Evolutionary conservation across 2,888 invertebrate genomes (phyloP).

Genomic region (Epirrhoe alternata): DNA sequence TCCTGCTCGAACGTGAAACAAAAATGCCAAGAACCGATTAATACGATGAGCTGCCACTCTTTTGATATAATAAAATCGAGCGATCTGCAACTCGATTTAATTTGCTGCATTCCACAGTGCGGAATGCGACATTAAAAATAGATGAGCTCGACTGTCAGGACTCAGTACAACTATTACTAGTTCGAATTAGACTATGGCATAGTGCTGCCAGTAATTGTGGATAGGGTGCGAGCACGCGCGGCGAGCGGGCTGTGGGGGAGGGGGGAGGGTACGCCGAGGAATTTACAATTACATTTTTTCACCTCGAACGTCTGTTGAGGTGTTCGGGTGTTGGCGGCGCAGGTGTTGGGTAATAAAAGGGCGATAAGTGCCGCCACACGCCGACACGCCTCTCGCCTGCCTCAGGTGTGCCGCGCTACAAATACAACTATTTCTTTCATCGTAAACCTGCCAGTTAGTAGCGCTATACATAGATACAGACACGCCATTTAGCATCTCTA

Average conservation of each 20-base stretch:
- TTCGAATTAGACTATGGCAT: slow-evolving; percentile 10
- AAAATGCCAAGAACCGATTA: background rate
- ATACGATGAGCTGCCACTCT: background rate
- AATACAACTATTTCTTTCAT: background rate
- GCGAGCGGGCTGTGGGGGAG: background rate
- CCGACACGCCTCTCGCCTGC: background rate
- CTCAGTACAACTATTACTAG: background rate
- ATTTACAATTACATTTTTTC: slow-evolving; percentile 43
- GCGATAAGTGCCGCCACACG: slow-evolving; percentile 16
- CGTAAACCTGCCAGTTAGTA: background rate
- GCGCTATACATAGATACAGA: background rate
- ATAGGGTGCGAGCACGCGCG: slow-evolving; percentile 27
- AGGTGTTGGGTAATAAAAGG: slow-evolving; percentile 25
- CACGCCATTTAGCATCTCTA: too few relatives aligned
- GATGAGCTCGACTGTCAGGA: background rate
- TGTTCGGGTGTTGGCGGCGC: slow-evolving; percentile 22
- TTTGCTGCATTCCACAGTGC: background rate
- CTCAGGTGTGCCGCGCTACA: background rate
- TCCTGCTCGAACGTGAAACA: background rate
- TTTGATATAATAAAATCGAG: background rate
- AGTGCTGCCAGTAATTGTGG: slow-evolving; percentile 27
- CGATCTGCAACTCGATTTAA: background rate
- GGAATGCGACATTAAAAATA: slow-evolving; percentile 2
- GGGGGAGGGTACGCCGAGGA: slow-evolving; percentile 27
- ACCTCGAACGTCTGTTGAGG: slow-evolving; percentile 32